Evolutionary conservation across 2,888 invertebrate genomes (phyloP), one percentile per base, ranked within the genome.

Genomic region (Sceliomorpha sp.): DNA sequence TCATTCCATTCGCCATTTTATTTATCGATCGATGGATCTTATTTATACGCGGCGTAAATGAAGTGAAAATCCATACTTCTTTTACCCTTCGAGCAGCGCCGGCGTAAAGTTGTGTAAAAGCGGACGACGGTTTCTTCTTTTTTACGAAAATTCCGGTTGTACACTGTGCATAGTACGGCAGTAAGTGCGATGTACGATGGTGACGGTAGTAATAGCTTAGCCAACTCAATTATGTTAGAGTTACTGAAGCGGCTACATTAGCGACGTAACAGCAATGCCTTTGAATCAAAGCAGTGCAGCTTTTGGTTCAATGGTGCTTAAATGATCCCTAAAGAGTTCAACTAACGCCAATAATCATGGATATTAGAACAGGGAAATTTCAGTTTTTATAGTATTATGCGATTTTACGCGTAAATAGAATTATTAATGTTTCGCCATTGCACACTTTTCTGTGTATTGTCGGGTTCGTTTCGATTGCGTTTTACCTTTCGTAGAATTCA

Each of bases 161-260:
- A 55, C 59, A 69, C 60, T 27, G 44, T n/a, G n/a, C n/a, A n/a
- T n/a, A n/a, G n/a, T n/a, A 10, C 26, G 56, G 31, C 51, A 58
- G 59, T 55, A 69, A 68, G 70, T 73, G 68, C 53, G 58, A 70
- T 55, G 45, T 62, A 66, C 56, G 64, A 64, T 37, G 72, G 44
- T 67, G 60, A 60, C 37, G 63, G 58, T 64, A 73, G 70, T 73
- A 73, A 70, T 73, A 69, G 73, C 69, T 62, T 44, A 64, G 64
- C 53, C 68, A 64, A 73, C 63, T 70, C 42, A 70, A 73, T 73
- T 73, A 73, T 68, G 64, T 60, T 68, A 55, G 70, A 73, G 68
- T 73, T 73, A 67, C 67, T 50, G 70, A 63, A 70, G 70, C 67
- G 58, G 63, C 64, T 70, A 68, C 73, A 73, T 73, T 73, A 73